Evolutionary conservation across 2,888 invertebrate genomes (phyloP).

Genomic region (Microctonus aethiopoides): DNA sequence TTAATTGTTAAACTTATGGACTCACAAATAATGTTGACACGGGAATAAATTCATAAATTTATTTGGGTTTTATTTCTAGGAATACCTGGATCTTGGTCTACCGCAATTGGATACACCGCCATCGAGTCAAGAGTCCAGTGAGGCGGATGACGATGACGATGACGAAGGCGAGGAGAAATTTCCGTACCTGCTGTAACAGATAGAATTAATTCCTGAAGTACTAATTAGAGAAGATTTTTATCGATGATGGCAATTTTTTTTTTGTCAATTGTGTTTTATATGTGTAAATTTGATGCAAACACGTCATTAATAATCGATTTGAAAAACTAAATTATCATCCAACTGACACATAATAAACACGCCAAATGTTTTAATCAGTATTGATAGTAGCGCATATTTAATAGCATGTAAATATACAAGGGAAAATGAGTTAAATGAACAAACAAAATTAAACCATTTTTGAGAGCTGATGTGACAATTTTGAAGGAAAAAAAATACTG

Average conservation of each 20-base stretch:
- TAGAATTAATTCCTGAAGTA: neutral
- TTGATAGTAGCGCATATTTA: constrained; percentile 48
- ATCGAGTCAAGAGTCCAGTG: constrained; percentile 82
- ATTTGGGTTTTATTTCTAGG: constrained; percentile 65
- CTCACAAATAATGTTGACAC: neutral
- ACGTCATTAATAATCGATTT: neutral
- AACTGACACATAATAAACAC: constrained; percentile 52
- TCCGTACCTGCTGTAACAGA: constrained; percentile 60
- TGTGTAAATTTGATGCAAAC: neutral
- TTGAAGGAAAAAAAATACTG: constrained; percentile 12
- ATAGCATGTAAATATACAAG: constrained; percentile 29
- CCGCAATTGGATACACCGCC: constrained; percentile 91
- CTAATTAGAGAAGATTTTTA: constrained; percentile 16
- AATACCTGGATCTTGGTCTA: constrained; percentile 88
- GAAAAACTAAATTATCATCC: constrained; percentile 25
- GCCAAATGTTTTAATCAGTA: constrained; percentile 62
- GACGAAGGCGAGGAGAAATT: constrained; percentile 62
- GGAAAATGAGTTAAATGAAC: neutral
- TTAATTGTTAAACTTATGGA: neutral
- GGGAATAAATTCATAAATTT: constrained; percentile 10
- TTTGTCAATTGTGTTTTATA: constrained; percentile 7
- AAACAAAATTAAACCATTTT: neutral
- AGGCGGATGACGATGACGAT: constrained; percentile 63
- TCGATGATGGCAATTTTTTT: constrained; percentile 7
- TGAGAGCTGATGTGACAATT: neutral